phyloP scores from a whole-genome alignment of 1,140 invertebrate genomes.

The Ceratitis capitata region DNA sequence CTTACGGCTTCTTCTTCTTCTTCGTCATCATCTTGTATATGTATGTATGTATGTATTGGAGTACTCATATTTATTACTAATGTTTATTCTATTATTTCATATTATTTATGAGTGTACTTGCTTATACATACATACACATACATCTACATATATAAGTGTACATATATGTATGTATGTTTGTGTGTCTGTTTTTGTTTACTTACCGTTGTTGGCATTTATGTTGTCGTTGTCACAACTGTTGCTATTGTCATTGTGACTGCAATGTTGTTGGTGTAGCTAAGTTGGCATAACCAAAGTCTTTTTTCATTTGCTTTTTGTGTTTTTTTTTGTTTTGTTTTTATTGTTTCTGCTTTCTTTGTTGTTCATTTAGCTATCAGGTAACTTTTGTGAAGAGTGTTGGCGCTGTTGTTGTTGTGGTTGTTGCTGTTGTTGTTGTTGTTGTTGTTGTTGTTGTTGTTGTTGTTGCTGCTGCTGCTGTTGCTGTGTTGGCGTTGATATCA shows the following conservation, averaged over 20 bases:
- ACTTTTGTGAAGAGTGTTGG: constrained; percentile 22
- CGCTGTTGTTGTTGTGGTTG: background rate
- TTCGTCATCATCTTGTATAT: background rate
- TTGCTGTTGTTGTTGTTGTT: background rate
- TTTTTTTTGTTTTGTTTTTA: background rate
- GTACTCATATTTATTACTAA: background rate
- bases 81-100: background rate
- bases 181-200: background rate
- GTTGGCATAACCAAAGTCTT: background rate
- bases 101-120: too few species aligned
- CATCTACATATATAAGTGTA: background rate
- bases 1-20: background rate
- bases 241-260: constrained; percentile 22
- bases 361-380: background rate
- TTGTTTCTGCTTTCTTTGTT: background rate
- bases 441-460: background rate
- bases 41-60: too few species aligned
- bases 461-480: too few species aligned
- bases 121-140: background rate
- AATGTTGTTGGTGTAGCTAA: background rate
- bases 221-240: constrained; percentile 27
- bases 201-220: background rate
- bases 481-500: background rate
- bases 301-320: constrained; percentile 2
- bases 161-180: too few species aligned